These are phyloP conservation scores for Galaxea fascicularis DNA, from an alignment of 92 coral and sea anemone genomes.

Conservation along the genomic window DNA sequence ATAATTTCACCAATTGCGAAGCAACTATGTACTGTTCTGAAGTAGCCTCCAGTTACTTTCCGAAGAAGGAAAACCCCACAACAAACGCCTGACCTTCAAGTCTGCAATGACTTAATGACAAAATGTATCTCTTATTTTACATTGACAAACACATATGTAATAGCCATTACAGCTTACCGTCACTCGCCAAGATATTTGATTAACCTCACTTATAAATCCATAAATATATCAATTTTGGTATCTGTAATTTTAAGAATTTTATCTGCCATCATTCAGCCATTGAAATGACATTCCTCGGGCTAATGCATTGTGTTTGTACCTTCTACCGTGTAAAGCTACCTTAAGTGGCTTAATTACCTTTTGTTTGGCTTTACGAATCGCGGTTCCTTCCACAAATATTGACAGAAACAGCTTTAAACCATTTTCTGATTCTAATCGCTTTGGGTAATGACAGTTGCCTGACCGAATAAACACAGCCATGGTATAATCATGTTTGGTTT, in stretches of 20 bases:
- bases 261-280: not conserved
- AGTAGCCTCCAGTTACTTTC: not conserved
- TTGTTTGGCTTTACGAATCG: conserved; percentile 2
- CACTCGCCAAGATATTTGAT: conserved; percentile 5
- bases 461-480: conserved; percentile 1
- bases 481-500: not conserved
- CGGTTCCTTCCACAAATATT: conserved; percentile 23
- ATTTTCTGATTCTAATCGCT: conserved; percentile 9
- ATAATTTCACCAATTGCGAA: not conserved
- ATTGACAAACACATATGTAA: not conserved
- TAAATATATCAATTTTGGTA: not conserved
- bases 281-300: not conserved
- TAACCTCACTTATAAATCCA: not conserved
- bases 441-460: conserved; percentile 6
- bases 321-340: not conserved
- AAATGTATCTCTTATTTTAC: not conserved
- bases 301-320: not conserved
- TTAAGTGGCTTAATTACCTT: conserved; percentile 1
- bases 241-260: not conserved
- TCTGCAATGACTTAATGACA: conserved; percentile 20
- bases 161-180: conserved; percentile 1
- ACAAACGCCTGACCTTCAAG: not conserved
- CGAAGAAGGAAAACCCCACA: not conserved
- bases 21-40: not conserved
- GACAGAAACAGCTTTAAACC: conserved; percentile 21